Percentiles rank a stretch among this genome's conserved stretches.
Conservation (phyloP, 2,888 invertebrate species). For the Eutolmus rufibarbis region DNA sequence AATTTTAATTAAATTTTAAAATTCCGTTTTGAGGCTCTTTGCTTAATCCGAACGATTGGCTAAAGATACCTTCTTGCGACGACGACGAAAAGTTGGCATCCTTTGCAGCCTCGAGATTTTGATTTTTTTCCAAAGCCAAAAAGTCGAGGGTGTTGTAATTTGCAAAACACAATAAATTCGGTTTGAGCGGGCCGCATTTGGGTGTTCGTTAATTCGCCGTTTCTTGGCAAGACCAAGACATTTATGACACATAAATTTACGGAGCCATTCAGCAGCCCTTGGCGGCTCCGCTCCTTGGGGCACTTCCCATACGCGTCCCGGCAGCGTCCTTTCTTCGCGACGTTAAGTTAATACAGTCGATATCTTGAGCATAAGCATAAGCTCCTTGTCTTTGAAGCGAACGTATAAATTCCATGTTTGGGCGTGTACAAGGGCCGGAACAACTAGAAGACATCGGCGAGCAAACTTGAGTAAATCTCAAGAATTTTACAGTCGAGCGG, state of each 20-base stretch:
- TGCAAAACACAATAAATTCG: neutral
- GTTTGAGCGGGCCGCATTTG: neutral
- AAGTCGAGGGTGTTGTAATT: slow-evolving; percentile 28
- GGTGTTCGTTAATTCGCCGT: neutral
- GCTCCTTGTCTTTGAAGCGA: slow-evolving; percentile 6
- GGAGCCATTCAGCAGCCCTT: neutral
- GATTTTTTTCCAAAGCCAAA: neutral
- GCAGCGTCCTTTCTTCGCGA: neutral
- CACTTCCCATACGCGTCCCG: neutral
- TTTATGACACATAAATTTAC: slow-evolving; percentile 32
- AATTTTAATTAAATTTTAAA: slow-evolving; percentile 45
- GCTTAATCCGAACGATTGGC: slow-evolving; percentile 41
- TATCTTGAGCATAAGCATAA: neutral
- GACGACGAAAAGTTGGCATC: neutral
- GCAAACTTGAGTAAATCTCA: slow-evolving; percentile 26
- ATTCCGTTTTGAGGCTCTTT: slow-evolving; percentile 45
- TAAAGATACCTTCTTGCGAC: neutral
- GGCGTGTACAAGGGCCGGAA: slow-evolving; percentile 26
- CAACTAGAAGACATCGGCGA: neutral
- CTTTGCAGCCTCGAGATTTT: neutral
- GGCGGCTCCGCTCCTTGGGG: neutral
- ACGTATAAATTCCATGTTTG: slow-evolving; percentile 2
- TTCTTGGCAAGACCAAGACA: slow-evolving; percentile 16
- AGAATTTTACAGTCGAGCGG: slow-evolving; percentile 32
- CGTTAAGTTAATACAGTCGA: slow-evolving; percentile 8